Evolutionary conservation across 2,888 invertebrate species (phyloP).

Genomic region (Cremastinae sp.): DNA sequence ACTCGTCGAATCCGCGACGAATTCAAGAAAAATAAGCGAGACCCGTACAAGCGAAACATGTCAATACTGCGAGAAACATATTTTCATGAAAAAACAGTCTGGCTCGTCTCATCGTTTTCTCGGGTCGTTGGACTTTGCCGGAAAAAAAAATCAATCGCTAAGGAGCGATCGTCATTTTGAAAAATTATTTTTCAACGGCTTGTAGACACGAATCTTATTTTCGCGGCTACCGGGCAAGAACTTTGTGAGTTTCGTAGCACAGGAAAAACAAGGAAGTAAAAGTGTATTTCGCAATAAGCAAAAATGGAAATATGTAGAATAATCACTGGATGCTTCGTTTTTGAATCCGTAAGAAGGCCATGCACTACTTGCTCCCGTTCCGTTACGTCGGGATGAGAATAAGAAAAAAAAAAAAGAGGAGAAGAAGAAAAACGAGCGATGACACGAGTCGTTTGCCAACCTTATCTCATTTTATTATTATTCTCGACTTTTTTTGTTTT

Average conservation of each 20-base stretch:
- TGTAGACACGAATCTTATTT: too few species aligned
- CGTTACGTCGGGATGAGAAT: conserved; percentile 11
- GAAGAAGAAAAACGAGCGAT: conserved; percentile 9
- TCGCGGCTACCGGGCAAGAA: too few species aligned
- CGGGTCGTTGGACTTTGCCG: too few species aligned
- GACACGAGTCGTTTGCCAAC: conserved; percentile 22
- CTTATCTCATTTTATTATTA: not conserved
- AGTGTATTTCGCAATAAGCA: too few species aligned
- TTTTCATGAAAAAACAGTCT: not conserved
- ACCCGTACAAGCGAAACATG: not conserved
- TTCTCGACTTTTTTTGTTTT: conserved; percentile 6
- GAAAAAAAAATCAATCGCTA: too few species aligned
- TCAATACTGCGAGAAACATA: not conserved
- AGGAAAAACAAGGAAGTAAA: too few species aligned
- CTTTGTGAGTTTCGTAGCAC: too few species aligned
- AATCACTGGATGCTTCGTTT: too few species aligned
- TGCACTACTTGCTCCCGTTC: conserved; percentile 19
- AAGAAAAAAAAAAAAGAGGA: conserved; percentile 3
- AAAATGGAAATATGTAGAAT: too few species aligned
- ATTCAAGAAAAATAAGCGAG: conserved; percentile 6
- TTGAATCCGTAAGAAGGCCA: not conserved
- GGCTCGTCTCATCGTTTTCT: not conserved
- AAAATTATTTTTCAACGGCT: too few species aligned
- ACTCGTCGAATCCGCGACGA: not conserved
- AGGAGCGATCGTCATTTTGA: too few species aligned